Evolutionary conservation across 2,797 vertebrate genomes (phyloP).

Genomic region (Chromobotia macracanthus): DNA sequence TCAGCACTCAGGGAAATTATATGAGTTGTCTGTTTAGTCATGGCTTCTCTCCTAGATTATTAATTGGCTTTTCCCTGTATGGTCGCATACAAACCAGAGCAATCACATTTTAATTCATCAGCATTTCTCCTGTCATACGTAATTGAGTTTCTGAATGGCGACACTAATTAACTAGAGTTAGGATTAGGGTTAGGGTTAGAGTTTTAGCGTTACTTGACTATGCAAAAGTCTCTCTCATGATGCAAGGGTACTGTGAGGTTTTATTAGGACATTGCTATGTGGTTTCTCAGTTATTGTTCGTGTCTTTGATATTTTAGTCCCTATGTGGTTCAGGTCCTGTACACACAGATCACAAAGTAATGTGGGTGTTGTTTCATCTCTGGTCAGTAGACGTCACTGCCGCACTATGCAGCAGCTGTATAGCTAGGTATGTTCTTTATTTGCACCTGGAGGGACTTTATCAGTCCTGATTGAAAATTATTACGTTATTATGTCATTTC

Average conservation of each 20-base stretch:
- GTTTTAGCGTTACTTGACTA: neutral
- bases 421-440: neutral
- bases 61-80: neutral
- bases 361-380: neutral
- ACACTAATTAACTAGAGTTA: neutral
- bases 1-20: neutral
- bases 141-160: neutral
- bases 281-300: neutral
- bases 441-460: neutral
- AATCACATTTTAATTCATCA: neutral
- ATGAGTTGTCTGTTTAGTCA: neutral
- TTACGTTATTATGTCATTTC: neutral
- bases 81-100: neutral
- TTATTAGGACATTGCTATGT: neutral
- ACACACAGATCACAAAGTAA: neutral
- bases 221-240: neutral
- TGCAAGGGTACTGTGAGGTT: too few relatives aligned
- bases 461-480: neutral
- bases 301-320: neutral
- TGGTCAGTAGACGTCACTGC: slow-evolving; percentile 17
- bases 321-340: neutral
- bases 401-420: neutral
- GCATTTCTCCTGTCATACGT: neutral
- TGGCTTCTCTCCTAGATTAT: neutral
- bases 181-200: too few relatives aligned